Conservation (phyloP, 2,797 vertebrate species). For the Sebastes steindachneri region DNA sequence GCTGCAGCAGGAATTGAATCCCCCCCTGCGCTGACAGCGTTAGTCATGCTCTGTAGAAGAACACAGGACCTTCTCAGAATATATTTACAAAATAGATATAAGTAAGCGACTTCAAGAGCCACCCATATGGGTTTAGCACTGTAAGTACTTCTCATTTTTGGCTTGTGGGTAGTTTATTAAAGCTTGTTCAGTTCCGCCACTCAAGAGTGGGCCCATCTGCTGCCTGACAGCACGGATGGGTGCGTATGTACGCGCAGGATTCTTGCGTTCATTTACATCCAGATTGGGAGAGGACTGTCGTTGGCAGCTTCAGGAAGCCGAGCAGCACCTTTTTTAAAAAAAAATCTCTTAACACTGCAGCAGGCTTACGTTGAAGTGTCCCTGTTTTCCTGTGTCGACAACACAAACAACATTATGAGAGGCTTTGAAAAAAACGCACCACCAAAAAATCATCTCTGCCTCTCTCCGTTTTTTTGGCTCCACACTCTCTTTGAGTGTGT, state of each 20-base stretch:
- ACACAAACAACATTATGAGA: constrained; percentile 31
- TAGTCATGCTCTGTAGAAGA: constrained; percentile 26
- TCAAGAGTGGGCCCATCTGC: constrained; percentile 64
- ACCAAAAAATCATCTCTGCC: constrained; percentile 34
- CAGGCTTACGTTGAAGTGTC: constrained; percentile 36
- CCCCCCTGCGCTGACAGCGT: neutral
- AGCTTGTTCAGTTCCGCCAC: constrained; percentile 52
- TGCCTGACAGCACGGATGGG: constrained; percentile 47
- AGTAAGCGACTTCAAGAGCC: constrained; percentile 11
- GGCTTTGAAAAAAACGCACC: constrained; percentile 39
- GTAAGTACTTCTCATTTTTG: constrained; percentile 50
- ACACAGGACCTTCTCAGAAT: constrained; percentile 23
- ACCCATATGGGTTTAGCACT: constrained; percentile 28
- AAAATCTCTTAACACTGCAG: constrained; percentile 26
- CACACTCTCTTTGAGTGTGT: constrained; percentile 20
- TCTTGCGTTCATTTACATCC: constrained; percentile 37
- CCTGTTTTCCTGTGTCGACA: constrained; percentile 38
- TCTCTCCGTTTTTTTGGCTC: constrained; percentile 6
- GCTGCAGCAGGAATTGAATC: constrained; percentile 15
- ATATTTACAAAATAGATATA: constrained; percentile 26
- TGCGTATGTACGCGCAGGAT: constrained; percentile 14
- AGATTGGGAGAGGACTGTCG: constrained; percentile 38
- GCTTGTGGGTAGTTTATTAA: constrained; percentile 56
- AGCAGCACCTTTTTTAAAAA: constrained; percentile 15
- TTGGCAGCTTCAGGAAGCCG: constrained; percentile 33